These are phyloP conservation scores for Empis livida DNA, from an alignment of 2,888 invertebrate species.

Conservation along the genomic window DNA sequence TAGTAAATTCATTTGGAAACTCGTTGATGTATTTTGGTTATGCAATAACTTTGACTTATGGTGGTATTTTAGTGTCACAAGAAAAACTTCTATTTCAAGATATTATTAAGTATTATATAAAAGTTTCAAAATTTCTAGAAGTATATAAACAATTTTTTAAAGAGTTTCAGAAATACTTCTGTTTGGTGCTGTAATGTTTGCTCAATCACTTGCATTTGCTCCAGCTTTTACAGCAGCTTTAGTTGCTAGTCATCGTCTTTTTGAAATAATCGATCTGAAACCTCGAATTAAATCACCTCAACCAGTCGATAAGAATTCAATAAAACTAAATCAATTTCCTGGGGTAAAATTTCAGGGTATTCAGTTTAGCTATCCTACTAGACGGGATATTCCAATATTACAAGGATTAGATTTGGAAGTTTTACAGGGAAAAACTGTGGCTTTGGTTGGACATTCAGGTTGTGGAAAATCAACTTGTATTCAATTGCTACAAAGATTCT, in stretches of 20 bases:
- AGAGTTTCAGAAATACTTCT: constrained; percentile 62
- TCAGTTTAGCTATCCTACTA: constrained; percentile 68
- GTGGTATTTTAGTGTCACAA: constrained; percentile 52
- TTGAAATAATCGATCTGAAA: constrained; percentile 45
- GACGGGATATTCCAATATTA: constrained; percentile 58
- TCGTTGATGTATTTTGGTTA: constrained; percentile 59
- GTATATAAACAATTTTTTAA: constrained; percentile 9
- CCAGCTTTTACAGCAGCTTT: constrained; percentile 63
- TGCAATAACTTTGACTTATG: constrained; percentile 55
- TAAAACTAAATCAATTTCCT: constrained; percentile 17
- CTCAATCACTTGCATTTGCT: constrained; percentile 60
- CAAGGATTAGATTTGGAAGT: constrained; percentile 54
- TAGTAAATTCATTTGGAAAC: constrained; percentile 56
- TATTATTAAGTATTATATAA: constrained; percentile 48
- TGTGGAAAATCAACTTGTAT: constrained; percentile 74
- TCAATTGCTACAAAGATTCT: constrained; percentile 63
- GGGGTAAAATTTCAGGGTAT: constrained; percentile 44
- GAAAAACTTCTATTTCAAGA: constrained; percentile 47
- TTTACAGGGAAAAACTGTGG: constrained; percentile 55
- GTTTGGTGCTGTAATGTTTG: constrained; percentile 64
- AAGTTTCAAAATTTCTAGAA: background rate
- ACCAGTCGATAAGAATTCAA: constrained; percentile 10
- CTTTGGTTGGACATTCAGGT: constrained; percentile 59
- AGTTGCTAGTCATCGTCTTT: constrained; percentile 53
- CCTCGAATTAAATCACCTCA: constrained; percentile 41